Conservation (phyloP, 1,140 invertebrate genomes). For the Drosophila kanapiae region DNA sequence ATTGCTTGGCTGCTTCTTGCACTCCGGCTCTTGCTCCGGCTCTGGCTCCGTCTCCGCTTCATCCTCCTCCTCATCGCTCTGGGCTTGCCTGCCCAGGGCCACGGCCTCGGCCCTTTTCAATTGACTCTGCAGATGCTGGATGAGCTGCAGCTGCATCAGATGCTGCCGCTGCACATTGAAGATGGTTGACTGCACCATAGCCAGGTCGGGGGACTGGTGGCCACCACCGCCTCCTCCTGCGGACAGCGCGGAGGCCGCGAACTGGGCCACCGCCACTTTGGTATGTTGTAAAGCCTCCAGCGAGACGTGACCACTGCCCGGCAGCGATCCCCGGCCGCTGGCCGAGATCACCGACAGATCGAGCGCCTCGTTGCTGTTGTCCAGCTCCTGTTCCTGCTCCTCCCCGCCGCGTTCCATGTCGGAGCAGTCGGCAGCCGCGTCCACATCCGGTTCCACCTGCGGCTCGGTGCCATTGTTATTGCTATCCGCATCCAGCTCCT, state of each 20-base stretch:
- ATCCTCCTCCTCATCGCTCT: conserved; percentile 42
- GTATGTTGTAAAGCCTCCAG: conserved; percentile 95
- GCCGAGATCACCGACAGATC: conserved; percentile 78
- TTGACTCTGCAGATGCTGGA: conserved; percentile 96
- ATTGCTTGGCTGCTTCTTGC: conserved; percentile 7
- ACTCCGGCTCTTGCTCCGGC: conserved; percentile 15
- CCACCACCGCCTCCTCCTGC: conserved; percentile 77
- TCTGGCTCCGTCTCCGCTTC: conserved; percentile 26
- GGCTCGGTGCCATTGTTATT: conserved; percentile 69
- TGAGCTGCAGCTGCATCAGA: conserved; percentile 96
- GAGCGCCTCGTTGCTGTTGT: conserved; percentile 77
- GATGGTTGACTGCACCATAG: conserved; percentile 94
- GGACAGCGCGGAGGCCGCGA: conserved; percentile 91
- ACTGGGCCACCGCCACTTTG: conserved; percentile 94
- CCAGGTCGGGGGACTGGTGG: conserved; percentile 91
- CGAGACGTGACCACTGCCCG: conserved; percentile 86
- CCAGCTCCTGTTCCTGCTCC: conserved; percentile 24
- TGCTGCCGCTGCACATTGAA: conserved; percentile 97
- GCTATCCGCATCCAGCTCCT: conserved; percentile 71
- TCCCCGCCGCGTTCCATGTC: conserved; percentile 22
- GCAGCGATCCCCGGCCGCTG: conserved; percentile 48
- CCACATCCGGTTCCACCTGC: conserved; percentile 22
- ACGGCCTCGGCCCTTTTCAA: conserved; percentile 85
- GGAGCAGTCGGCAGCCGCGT: conserved; percentile 19
- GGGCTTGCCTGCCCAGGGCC: conserved; percentile 46